phyloP scores from a whole-genome alignment of 2,888 invertebrate species.

The Epirrita christyi region DNA sequence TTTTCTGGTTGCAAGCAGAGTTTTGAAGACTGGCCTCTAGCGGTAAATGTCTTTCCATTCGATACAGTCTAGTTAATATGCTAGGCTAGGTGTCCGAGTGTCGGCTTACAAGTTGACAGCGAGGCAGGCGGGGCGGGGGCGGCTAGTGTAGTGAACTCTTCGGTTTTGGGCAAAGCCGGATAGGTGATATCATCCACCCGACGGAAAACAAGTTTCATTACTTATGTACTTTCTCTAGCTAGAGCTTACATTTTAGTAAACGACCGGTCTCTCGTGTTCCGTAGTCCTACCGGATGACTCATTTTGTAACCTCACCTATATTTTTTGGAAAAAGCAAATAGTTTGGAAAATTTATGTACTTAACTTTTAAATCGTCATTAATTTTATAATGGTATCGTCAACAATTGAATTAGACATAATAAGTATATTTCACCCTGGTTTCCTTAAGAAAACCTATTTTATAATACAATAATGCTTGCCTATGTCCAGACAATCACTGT shows the following conservation, averaged over 20 bases:
- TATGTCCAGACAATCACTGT: too few species aligned
- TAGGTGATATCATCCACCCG: conserved; percentile 27
- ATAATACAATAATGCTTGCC: too few species aligned
- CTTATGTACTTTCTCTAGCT: conserved; percentile 24
- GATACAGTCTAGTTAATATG: conserved; percentile 24
- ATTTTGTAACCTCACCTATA: too few species aligned
- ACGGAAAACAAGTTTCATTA: conserved; percentile 25
- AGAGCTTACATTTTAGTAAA: neutral
- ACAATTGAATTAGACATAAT: too few species aligned
- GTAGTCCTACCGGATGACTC: neutral
- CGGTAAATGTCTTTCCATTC: conserved; percentile 25
- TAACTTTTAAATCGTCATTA: too few species aligned
- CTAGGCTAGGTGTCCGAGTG: conserved; percentile 15
- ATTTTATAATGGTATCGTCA: too few species aligned
- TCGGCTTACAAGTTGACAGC: conserved; percentile 16
- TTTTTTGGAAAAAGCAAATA: too few species aligned
- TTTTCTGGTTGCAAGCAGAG: neutral
- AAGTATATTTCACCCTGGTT: too few species aligned
- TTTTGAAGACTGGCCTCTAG: conserved; percentile 12
- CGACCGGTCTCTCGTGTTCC: neutral
- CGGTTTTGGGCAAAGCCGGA: conserved; percentile 12
- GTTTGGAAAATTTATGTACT: too few species aligned
- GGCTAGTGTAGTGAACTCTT: conserved; percentile 8
- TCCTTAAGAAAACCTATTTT: too few species aligned
- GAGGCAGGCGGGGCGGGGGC: conserved; percentile 15